Base-by-base conservation (phyloP, 1,140 invertebrate species). In the Callitettix versicolor region DNA sequence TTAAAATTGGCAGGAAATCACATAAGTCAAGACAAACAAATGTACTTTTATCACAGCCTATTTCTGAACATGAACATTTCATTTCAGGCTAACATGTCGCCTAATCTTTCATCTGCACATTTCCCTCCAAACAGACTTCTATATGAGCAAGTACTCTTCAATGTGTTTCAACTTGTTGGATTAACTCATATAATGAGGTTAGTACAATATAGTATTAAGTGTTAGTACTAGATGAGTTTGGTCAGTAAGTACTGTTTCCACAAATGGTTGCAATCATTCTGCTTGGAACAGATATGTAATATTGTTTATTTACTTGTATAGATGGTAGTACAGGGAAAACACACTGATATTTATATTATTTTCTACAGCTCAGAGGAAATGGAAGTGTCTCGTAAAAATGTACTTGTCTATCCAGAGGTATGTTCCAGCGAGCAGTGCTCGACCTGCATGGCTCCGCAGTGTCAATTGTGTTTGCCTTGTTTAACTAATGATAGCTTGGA, bases 121-220 rank as follows among this genome's bases (percentile, higher is more conserved):
- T 98, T 88, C 69, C 80, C 84, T 40, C 84, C 81, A 0, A 98
- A 98, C 68, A 79, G 81, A 56, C 66, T 91, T 9, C 68, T 98
- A 0, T 98, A 98, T 61, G 88, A 97, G 64, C 92, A 97, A 74
- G 86, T 98, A 2, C 62, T 98, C 3, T 94, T 84, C 65, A 95
- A 88, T 68, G 64, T 93, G 36, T 81, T 98, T 26, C 77, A 81
- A 34, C 63, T 97, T 7, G 79, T 88, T n/a, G 91, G 93, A 0
- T 68, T 96, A 2, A 78, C 74, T 1, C 71, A 75, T 62, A 22
- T 26, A 20, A 18, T 42, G 17, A 55, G 24, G 47, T 55, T 49
- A 55, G 47, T 44, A 20, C 24, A 11, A 52, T n/a, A n/a, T n/a
- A n/a, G 1, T 52, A 50, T 55, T 56, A 38, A 48, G 40, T n/a